Conservation (phyloP, 92 coral and sea anemone species). For the Palythoa grandiflora region DNA sequence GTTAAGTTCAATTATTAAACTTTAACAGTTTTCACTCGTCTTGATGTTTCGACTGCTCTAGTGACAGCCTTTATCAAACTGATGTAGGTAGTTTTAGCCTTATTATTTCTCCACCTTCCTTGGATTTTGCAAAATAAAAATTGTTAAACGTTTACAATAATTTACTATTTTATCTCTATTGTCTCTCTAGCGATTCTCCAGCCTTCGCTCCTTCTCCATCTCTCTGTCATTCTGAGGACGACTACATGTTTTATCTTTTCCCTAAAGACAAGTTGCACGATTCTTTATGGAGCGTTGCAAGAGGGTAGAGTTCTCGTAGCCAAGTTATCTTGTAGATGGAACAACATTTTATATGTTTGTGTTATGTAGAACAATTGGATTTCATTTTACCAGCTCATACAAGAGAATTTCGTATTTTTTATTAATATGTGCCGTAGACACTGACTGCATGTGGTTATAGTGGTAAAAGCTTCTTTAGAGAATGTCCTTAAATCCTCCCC, state of each 20-base stretch:
- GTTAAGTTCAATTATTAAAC: too few relatives aligned
- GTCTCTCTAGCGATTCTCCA: constrained; percentile 20
- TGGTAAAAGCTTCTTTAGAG: too few relatives aligned
- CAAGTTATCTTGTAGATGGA: background rate
- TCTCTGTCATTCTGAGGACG: constrained; percentile 1
- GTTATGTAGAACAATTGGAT: background rate
- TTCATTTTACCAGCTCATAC: background rate
- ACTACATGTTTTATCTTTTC: constrained; percentile 28
- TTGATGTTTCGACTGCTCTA: too few relatives aligned
- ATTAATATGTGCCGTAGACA: too few relatives aligned
- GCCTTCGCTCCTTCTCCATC: constrained; percentile 12
- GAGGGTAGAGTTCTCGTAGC: constrained; percentile 16
- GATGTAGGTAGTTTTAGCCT: background rate
- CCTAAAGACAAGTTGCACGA: constrained; percentile 20
- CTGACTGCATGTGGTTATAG: too few relatives aligned
- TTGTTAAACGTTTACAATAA: background rate
- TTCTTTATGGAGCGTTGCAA: background rate
- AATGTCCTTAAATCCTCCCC: too few relatives aligned
- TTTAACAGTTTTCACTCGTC: too few relatives aligned
- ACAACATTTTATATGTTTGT: background rate
- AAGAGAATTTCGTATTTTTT: background rate
- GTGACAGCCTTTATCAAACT: too few relatives aligned
- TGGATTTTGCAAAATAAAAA: background rate
- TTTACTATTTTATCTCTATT: background rate
- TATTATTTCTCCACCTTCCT: background rate